A percentile compares a stretch with the other conserved stretches of the same genome.
These are phyloP conservation scores for Pristionchus pacificus DNA, from an alignment of 1,140 invertebrate species.

Conservation along the genomic window DNA sequence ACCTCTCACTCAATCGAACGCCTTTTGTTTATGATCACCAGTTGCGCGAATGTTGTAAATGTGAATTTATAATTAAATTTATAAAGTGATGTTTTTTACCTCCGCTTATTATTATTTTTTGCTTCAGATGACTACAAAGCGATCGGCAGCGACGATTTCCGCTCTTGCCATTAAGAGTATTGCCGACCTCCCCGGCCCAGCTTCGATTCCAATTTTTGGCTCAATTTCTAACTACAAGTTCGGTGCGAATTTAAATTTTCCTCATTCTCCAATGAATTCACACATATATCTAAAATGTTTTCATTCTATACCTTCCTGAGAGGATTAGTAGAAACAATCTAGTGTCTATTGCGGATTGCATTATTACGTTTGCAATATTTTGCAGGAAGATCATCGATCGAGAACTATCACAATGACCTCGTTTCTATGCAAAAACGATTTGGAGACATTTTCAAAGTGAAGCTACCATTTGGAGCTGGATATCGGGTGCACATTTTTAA, in stretches of 20 bases:
- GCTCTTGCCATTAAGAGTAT: background rate
- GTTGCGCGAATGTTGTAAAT: too few species aligned
- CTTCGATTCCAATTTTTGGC: slow-evolving; percentile 8
- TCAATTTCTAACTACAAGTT: background rate
- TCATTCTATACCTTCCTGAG: background rate
- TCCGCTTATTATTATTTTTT: too few species aligned
- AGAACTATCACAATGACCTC: slow-evolving; percentile 27
- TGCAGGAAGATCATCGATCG: slow-evolving; percentile 9
- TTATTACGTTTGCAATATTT: background rate
- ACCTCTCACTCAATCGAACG: too few species aligned
- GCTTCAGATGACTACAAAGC: background rate
- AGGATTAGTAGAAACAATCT: background rate
- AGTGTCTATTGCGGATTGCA: background rate
- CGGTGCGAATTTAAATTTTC: background rate
- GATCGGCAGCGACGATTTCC: background rate
- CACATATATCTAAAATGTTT: background rate
- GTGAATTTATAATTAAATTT: too few species aligned
- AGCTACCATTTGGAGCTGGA: slow-evolving; percentile 48
- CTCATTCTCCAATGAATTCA: background rate
- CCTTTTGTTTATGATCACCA: too few species aligned
- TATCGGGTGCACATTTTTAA: slow-evolving; percentile 61
- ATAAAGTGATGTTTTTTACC: too few species aligned
- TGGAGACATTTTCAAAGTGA: slow-evolving; percentile 58
- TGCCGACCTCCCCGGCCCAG: slow-evolving; percentile 13
- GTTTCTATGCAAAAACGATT: slow-evolving; percentile 52